phyloP scores from a whole-genome alignment of 2,797 vertebrate species.

The Cottoperca gobio region DNA sequence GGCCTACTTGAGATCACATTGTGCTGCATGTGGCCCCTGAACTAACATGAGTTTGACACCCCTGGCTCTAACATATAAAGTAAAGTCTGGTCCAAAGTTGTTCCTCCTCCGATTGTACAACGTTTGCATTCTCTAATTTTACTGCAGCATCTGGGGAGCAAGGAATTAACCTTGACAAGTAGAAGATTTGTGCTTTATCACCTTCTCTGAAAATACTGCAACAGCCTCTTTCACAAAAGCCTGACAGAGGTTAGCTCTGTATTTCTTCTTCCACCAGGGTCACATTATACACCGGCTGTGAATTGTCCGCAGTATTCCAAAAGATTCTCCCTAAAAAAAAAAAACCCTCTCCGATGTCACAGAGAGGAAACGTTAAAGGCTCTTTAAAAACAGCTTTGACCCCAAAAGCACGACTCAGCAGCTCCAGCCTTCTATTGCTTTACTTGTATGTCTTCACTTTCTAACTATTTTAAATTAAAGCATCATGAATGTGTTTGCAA shows the following conservation, averaged over 20 bases:
- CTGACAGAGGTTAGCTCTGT: conserved; percentile 30
- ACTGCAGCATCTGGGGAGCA: conserved; percentile 18
- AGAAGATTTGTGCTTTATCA: conserved; percentile 36
- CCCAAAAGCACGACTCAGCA: conserved; percentile 1
- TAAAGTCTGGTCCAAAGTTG: too few relatives aligned
- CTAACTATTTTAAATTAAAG: conserved; percentile 7
- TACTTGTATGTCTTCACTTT: not conserved
- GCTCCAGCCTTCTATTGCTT: not conserved
- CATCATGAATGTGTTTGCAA: not conserved
- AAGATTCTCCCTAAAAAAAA: conserved; percentile 19
- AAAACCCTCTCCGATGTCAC: conserved; percentile 21
- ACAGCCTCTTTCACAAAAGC: conserved; percentile 5
- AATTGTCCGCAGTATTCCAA: conserved; percentile 9
- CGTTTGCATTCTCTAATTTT: not conserved
- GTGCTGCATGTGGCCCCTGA: too few relatives aligned
- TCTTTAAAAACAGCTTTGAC: conserved; percentile 16
- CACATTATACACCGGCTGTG: conserved; percentile 11
- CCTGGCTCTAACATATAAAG: too few relatives aligned
- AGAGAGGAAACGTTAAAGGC: conserved; percentile 3
- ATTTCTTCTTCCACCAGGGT: conserved; percentile 21
- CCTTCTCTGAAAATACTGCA: conserved; percentile 14
- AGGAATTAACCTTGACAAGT: conserved; percentile 50
- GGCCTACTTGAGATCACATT: too few relatives aligned
- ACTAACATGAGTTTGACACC: too few relatives aligned
- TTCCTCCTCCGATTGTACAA: not conserved